A percentile compares a stretch with the other conserved stretches of the same genome.
phyloP scores from a whole-genome alignment of 2,113 vertebrate species.

The Scomber colias region DNA sequence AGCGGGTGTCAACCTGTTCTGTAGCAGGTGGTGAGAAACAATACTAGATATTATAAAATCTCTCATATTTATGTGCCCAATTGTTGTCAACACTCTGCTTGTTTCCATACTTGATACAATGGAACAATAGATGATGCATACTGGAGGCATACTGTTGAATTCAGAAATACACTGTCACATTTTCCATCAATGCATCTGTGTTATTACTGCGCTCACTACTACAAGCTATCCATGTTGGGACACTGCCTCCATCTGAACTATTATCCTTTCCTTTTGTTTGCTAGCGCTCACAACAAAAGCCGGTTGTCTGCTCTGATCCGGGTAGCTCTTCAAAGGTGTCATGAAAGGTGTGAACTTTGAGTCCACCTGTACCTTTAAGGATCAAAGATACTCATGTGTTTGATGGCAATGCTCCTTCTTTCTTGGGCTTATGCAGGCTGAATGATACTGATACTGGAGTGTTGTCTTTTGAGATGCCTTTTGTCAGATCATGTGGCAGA shows the following conservation, averaged over 20 bases:
- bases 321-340: slow-evolving; percentile 16
- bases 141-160: slow-evolving; percentile 2
- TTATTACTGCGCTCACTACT: not conserved
- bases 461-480: slow-evolving; percentile 59
- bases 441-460: slow-evolving; percentile 49
- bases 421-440: slow-evolving; percentile 50
- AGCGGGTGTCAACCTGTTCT: slow-evolving; percentile 10
- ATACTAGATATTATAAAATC: not conserved
- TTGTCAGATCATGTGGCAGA: slow-evolving; percentile 57
- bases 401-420: slow-evolving; percentile 51
- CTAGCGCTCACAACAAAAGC: slow-evolving; percentile 58
- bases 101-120: not conserved
- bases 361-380: slow-evolving; percentile 74
- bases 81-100: not conserved
- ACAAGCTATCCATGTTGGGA: slow-evolving; percentile 18
- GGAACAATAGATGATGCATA: not conserved
- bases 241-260: slow-evolving; percentile 34
- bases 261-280: slow-evolving; percentile 59
- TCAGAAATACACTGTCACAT: not conserved
- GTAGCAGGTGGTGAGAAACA: slow-evolving; percentile 3
- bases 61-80: no score
- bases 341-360: slow-evolving; percentile 67
- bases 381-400: slow-evolving; percentile 76
- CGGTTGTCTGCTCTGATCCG: slow-evolving; percentile 54
- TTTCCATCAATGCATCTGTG: not conserved